Evolutionary conservation across 2,888 invertebrate genomes (phyloP).

Genomic region (Podotricha telesiphe): DNA sequence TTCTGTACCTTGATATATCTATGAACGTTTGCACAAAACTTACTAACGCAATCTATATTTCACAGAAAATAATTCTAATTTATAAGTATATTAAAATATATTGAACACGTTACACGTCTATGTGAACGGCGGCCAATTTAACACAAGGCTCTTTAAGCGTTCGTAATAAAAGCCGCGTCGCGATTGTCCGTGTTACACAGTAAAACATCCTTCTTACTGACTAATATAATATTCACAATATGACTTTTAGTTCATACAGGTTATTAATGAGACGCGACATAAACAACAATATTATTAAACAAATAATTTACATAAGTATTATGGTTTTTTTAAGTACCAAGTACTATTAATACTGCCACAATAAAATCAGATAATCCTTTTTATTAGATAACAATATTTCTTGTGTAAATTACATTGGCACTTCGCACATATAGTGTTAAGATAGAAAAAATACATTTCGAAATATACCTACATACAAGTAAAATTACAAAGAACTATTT

Average conservation of each 20-base stretch:
- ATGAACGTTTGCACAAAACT: too few relatives aligned
- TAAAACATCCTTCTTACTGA: constrained; percentile 72
- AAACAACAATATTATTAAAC: constrained; percentile 26
- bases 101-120: constrained; percentile 45
- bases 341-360: not conserved
- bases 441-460: too few relatives aligned
- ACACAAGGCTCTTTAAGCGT: constrained; percentile 77
- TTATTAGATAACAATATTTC: too few relatives aligned
- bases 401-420: too few relatives aligned
- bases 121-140: constrained; percentile 61
- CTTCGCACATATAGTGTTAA: too few relatives aligned
- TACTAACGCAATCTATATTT: too few relatives aligned
- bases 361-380: not conserved
- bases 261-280: constrained; percentile 21
- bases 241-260: constrained; percentile 49
- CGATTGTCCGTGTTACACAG: constrained; percentile 82
- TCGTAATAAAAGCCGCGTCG: constrained; percentile 77
- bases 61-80: too few relatives aligned
- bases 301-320: constrained; percentile 15
- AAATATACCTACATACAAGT: too few relatives aligned
- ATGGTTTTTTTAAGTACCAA: not conserved
- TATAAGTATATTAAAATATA: not conserved
- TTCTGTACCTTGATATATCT: not conserved
- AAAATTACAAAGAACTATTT: too few relatives aligned
- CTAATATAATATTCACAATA: constrained; percentile 70